Conservation (phyloP, 1,140 invertebrate genomes). For the Pachypsylla venusta region DNA sequence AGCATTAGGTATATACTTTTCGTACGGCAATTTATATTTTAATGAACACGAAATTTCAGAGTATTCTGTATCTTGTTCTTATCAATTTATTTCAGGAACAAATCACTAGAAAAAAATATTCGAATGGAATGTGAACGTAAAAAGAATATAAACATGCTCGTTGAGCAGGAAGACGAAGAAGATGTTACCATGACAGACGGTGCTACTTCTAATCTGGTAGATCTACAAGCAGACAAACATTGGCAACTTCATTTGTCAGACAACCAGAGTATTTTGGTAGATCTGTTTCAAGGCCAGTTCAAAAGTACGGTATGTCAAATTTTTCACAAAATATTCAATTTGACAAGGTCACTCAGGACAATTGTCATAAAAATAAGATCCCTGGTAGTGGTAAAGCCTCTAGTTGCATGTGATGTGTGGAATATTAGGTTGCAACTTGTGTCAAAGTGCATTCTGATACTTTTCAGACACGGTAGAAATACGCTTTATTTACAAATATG, state of each 20-base stretch:
- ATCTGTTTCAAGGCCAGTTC: slow-evolving; percentile 56
- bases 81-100: neutral
- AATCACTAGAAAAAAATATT: slow-evolving; percentile 32
- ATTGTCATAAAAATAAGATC: too few relatives aligned
- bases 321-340: too few relatives aligned
- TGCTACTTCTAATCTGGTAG: slow-evolving; percentile 26
- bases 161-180: slow-evolving; percentile 2
- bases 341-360: too few relatives aligned
- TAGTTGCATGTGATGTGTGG: too few relatives aligned
- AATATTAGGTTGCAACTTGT: too few relatives aligned
- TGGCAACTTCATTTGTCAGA: slow-evolving; percentile 44
- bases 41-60: too few relatives aligned
- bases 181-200: slow-evolving; percentile 10
- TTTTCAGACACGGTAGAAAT: too few relatives aligned
- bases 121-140: slow-evolving; percentile 24
- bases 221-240: slow-evolving; percentile 39
- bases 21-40: slow-evolving; percentile 8
- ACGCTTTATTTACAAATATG: too few relatives aligned
- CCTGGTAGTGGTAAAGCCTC: too few relatives aligned
- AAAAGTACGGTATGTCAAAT: slow-evolving; percentile 52
- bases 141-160: neutral
- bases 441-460: too few relatives aligned
- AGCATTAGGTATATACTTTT: neutral
- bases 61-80: too few relatives aligned
- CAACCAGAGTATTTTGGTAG: slow-evolving; percentile 49